Evolutionary conservation across 1,140 invertebrate species (phyloP).

Genomic region (Heliconius nattereri): DNA sequence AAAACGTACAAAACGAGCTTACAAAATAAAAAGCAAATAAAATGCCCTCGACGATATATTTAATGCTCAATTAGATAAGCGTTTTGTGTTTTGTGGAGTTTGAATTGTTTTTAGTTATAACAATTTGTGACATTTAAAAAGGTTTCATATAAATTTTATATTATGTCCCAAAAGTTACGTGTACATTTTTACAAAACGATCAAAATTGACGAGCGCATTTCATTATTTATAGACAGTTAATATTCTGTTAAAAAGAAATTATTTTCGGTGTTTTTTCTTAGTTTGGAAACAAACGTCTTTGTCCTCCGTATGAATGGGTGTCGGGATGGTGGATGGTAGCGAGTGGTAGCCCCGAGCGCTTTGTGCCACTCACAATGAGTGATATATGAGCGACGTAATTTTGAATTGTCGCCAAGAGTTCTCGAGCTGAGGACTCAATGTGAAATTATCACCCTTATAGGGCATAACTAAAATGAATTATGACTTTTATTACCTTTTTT

Average conservation of each 20-base stretch:
- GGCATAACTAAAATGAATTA: conserved; percentile 80
- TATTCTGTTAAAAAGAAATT: conserved; percentile 63
- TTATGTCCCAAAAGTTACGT: conserved; percentile 39
- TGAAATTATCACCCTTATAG: conserved; percentile 76
- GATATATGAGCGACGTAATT: conserved; percentile 77
- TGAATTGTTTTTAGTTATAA: conserved; percentile 72
- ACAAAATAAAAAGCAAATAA: conserved; percentile 77
- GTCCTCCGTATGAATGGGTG: conserved; percentile 70
- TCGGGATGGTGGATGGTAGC: conserved; percentile 63
- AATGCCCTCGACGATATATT: conserved; percentile 77
- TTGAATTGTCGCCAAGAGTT: conserved; percentile 70
- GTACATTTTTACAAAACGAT: conserved; percentile 53
- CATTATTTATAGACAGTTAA: conserved; percentile 55
- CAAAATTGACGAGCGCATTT: conserved; percentile 46
- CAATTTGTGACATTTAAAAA: conserved; percentile 67
- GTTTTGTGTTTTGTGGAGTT: conserved; percentile 74
- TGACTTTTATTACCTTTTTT: conserved; percentile 65
- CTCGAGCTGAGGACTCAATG: conserved; percentile 60
- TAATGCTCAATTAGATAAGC: conserved; percentile 80
- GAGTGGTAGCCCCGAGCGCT: conserved; percentile 65
- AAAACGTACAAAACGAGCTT: conserved; percentile 73
- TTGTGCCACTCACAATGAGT: conserved; percentile 77
- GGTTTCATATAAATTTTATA: conserved; percentile 50
- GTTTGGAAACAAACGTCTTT: conserved; percentile 79
- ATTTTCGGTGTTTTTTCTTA: conserved; percentile 66